Evolutionary conservation across 2,888 invertebrate genomes (phyloP).

Genomic region (Pollenia labialis): DNA sequence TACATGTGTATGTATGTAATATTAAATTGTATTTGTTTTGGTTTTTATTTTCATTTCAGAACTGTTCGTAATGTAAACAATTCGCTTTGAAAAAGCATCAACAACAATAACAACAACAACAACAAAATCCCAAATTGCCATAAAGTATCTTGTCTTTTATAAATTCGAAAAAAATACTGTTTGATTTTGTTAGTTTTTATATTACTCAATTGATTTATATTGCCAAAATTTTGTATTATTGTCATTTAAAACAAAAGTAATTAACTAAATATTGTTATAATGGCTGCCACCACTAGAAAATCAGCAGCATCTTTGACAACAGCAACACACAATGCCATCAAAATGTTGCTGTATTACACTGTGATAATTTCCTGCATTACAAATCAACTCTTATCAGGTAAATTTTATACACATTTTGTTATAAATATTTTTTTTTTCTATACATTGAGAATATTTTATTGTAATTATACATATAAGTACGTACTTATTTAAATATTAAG

Average conservation of each 20-base stretch:
- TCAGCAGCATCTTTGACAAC: constrained; percentile 60
- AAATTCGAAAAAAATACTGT: constrained; percentile 12
- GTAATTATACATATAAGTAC: not conserved
- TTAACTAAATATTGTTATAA: constrained; percentile 14
- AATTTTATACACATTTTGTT: constrained; percentile 64
- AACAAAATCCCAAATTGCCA: constrained; percentile 39
- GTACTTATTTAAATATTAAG: not conserved
- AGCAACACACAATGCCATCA: constrained; percentile 67
- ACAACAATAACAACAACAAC: constrained; percentile 53
- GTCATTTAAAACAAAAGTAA: not conserved
- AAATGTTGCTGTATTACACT: constrained; percentile 75
- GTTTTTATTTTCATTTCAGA: constrained; percentile 48
- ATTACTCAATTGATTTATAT: not conserved
- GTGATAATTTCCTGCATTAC: constrained; percentile 78
- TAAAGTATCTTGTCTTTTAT: not conserved
- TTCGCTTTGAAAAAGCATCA: constrained; percentile 10
- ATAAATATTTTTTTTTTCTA: constrained; percentile 20
- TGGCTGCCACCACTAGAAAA: constrained; percentile 52
- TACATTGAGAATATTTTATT: not conserved
- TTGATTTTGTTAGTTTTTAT: constrained; percentile 18
- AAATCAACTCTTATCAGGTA: constrained; percentile 81
- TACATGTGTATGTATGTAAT: no score
- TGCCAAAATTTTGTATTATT: constrained; percentile 11
- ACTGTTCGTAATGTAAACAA: constrained; percentile 51
- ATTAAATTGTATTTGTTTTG: constrained; percentile 14